Percentiles rank a stretch among this genome's conserved stretches.
Conservation (phyloP, 2,113 vertebrate species). For the Spermophilus dauricus region DNA sequence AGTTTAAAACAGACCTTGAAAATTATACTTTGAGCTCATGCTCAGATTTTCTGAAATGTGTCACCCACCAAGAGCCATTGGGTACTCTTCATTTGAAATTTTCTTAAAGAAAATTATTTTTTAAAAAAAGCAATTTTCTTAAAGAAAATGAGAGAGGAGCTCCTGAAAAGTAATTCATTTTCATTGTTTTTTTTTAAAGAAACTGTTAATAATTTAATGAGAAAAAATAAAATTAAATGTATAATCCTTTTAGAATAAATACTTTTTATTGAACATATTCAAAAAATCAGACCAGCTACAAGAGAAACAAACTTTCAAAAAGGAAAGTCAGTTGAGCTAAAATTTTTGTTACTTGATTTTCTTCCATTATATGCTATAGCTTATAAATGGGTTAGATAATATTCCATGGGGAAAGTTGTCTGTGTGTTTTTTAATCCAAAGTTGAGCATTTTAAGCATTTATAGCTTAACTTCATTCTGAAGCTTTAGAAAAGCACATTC, state of each 20-base stretch:
- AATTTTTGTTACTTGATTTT: conserved; percentile 48
- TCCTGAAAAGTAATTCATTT: conserved; percentile 66
- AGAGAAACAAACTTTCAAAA: conserved; percentile 37
- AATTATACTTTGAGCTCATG: conserved; percentile 50
- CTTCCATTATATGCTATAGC: not conserved
- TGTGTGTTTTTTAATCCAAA: conserved; percentile 54
- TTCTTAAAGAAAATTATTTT: conserved; percentile 59
- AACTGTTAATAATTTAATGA: conserved; percentile 54
- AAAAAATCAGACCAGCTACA: conserved; percentile 62
- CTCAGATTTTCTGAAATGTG: conserved; percentile 58
- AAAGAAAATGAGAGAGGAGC: conserved; percentile 48
- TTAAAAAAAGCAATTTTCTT: conserved; percentile 33
- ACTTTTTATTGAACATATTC: conserved; percentile 72
- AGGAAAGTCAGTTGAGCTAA: conserved; percentile 46
- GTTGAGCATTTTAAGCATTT: conserved; percentile 32
- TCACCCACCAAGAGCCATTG: not conserved
- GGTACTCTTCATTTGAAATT: conserved; percentile 42
- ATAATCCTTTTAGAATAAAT: conserved; percentile 65
- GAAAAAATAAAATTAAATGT: conserved; percentile 77
- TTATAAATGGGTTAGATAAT: conserved; percentile 55
- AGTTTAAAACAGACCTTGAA: conserved; percentile 61
- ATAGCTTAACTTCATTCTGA: conserved; percentile 53
- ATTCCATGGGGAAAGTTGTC: not conserved
- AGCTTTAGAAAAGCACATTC: conserved; percentile 54
- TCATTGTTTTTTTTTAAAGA: not conserved